Base-by-base conservation (phyloP, 2,888 invertebrate species). In the Nowickia ferox region DNA sequence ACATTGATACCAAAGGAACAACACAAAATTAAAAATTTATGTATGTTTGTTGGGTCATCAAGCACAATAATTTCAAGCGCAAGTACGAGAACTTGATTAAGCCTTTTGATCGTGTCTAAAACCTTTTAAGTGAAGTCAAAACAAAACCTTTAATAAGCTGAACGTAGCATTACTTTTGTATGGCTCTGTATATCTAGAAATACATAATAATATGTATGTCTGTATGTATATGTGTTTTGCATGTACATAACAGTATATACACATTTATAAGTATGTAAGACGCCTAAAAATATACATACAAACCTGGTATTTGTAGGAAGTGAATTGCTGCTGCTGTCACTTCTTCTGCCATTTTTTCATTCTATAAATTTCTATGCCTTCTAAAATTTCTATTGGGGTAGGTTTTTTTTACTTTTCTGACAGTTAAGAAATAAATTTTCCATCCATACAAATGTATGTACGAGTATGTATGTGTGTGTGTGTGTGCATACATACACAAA, bases 301-400 rank as follows among this genome's bases (percentile, higher is more conserved):
- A 63, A 87, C 84, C 86, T 85, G 87, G 87, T 82, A 82, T 72
- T 87, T 78, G 77, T 80, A 80, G 87, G 84, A 83, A 82, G 75
- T 86, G 72, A 79, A 79, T 76, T 65, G 53, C 74, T 78, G 51
- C 9, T 38, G 30, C 30, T 72, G 61, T 55, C 55, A 57, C 57
- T 51, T 65, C 8, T 61, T 71, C 2, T 44, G 46, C 17, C 22
- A 40, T 30, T 71, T 44, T 10, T 61, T 79, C 75, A 40, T 72
- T 71, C 55, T 44, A 63, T 30, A 61, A 22, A 55, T 55, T 81
- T 77, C 6, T 61, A 46, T 42, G n/a, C 40, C 40, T 72, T 68
- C 55, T 69, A 19, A 10, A 19, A 42, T 51, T 76, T 84, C 51
- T 57, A 80, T 83, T 84, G 79, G 80, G 84, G 84, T 84, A 84